Base-by-base conservation (phyloP, 2,888 invertebrate genomes). In the Scaptomyza parva region DNA sequence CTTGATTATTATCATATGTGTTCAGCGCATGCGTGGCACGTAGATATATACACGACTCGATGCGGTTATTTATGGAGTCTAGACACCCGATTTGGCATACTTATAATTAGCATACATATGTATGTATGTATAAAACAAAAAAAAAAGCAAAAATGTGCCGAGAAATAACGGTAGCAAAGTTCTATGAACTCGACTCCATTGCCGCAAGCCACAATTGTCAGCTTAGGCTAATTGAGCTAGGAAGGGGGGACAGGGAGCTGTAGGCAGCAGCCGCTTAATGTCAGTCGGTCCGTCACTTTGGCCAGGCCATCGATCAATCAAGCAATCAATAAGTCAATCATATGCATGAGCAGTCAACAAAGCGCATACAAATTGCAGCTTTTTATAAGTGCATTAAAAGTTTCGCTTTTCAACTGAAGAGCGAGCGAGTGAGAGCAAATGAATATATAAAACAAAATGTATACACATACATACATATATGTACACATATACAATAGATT, bases 251-350 rank as follows among this genome's bases (percentile, higher is more conserved):
- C n/a, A 37, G 85, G 55, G 58, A 54, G 69, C 57, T 35, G 44
- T 30, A 51, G 59, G 59, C 64, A 65, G 59, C 65, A 65, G 76
- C 64, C 76, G 78, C 76, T 84, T 81, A 74, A 67, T 84, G 83
- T 83, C 86, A 84, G 83, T 45, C 61, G 68, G 70, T 78, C 61
- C 64, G 80, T 83, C 83, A 82, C 65, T 70, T 76, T 67, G 66
- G 83, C 73, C 63, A 54, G 58, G 60, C 79, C 74, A 86, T 73
- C 85, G 67, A 70, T 80, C 80, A 78, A 68, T 76, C 80, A 68
- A 65, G 59, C 76, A 78, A 86, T 84, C 86, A 83, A 83, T 83
- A 80, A 80, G 84, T 86, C 86, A 83, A 78, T 86, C 86, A 73
- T 83, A 83, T 83, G 83, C 82, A 79, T 70, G 72, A 72, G 54